Evolutionary conservation across 2,797 vertebrate species (phyloP).

Genomic region (Pipistrellus pipistrellus): DNA sequence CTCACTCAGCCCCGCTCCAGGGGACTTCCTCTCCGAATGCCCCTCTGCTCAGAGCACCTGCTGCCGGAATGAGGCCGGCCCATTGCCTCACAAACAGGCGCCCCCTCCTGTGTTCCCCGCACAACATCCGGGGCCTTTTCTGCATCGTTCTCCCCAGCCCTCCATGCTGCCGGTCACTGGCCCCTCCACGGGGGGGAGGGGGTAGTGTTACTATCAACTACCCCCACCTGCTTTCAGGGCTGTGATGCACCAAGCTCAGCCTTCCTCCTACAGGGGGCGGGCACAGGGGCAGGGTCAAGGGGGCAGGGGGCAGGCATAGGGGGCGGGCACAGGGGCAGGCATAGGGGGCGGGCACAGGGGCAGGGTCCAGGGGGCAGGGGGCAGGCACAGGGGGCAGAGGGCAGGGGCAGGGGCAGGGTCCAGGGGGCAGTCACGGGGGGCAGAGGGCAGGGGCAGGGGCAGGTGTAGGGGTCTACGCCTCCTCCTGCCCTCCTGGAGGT

Average conservation of each 20-base stretch:
- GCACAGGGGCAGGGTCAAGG: background rate
- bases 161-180: fast-evolving
- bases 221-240: fast-evolving
- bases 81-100: fast-evolving
- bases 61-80: background rate
- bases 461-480: fast-evolving
- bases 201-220: background rate
- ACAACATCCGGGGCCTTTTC: background rate
- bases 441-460: too few relatives aligned
- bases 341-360: too few relatives aligned
- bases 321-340: too few relatives aligned
- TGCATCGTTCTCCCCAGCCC: fast-evolving
- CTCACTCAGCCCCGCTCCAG: background rate
- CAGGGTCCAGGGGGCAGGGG: too few relatives aligned
- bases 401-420: fast-evolving
- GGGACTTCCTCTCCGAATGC: background rate
- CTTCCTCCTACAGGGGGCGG: too few relatives aligned
- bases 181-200: too few relatives aligned
- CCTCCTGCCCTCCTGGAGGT: background rate
- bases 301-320: too few relatives aligned
- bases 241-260: fast-evolving
- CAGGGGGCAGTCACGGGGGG: too few relatives aligned
- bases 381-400: too few relatives aligned
- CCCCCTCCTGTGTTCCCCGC: background rate
- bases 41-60: background rate